Evolutionary conservation across 2,888 invertebrate species (phyloP), one percentile per base, ranked within the genome.

Genomic region (Chloroclystis v-ata): DNA sequence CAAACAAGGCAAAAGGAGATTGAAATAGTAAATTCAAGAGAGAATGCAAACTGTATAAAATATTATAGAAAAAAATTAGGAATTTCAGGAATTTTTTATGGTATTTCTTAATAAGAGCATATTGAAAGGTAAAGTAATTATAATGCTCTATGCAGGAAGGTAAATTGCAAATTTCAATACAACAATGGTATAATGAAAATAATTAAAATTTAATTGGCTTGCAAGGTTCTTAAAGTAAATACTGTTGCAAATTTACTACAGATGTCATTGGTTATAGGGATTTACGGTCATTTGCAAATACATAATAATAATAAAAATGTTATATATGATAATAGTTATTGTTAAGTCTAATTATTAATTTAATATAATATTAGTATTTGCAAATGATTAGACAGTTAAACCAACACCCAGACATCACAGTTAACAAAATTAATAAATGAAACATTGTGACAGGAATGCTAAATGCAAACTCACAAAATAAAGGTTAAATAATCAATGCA

Each of bases 351-450:
- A n/a, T n/a, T n/a, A n/a, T n/a, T n/a, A n/a, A n/a, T n/a, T n/a
- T n/a, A n/a, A n/a, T n/a, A n/a, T 8, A 25, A 14, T 9, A 8
- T 12, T 29, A 16, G 35, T 59, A 77, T 76, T 81, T 81, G 80
- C 79, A 82, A 79, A 82, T 77, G 71, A 78, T 60, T 63, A 56
- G 32, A 54, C 45, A 52, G 71, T 78, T 81, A 78, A 70, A 77
- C 85, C 83, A 66, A 73, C 80, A 82, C 82, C 82, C 69, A 69
- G 73, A 82, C 81, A 80, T 82, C 78, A 77, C 70, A 77, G 75
- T 78, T 77, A 75, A 72, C 63, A 55, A 6, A 50, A 62, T 68
- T 63, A 63, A 58, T 59, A 51, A 49, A 60, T 42, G 61, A 60
- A 54, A 54, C 47, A 57, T 39, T 47, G 35, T 55, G 16, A 41